These are phyloP conservation scores for Mya arenaria DNA, from an alignment of 1,140 invertebrate genomes.

Conservation along the genomic window DNA sequence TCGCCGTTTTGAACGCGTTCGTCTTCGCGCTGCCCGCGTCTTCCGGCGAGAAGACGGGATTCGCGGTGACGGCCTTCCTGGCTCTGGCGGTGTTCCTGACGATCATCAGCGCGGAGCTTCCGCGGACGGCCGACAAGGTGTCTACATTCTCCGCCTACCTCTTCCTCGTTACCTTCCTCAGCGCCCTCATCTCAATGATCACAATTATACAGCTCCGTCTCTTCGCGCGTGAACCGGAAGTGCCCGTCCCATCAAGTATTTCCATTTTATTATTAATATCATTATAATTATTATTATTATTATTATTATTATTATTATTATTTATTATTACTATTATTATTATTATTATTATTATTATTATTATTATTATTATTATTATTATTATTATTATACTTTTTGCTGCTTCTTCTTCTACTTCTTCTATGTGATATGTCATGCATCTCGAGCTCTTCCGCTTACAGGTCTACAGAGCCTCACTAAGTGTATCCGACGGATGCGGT, in stretches of 20 bases:
- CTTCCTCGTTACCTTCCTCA: conserved; percentile 23
- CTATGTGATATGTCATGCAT: too few relatives aligned
- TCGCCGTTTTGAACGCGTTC: conserved; percentile 55
- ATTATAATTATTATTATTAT: too few relatives aligned
- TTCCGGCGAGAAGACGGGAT: conserved; percentile 61
- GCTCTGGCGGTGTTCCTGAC: conserved; percentile 64
- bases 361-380: too few relatives aligned
- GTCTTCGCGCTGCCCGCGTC: conserved; percentile 60
- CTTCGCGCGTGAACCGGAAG: neutral
- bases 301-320: too few relatives aligned
- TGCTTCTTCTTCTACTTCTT: too few relatives aligned
- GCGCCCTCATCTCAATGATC: neutral
- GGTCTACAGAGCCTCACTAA: conserved; percentile 1
- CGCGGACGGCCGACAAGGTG: conserved; percentile 53
- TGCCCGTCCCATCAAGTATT: conserved; percentile 42
- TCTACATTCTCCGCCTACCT: conserved; percentile 49
- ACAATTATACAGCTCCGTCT: conserved; percentile 50
- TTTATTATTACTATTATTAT: too few relatives aligned
- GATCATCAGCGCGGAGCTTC: conserved; percentile 54
- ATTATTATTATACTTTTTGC: too few relatives aligned
- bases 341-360: too few relatives aligned
- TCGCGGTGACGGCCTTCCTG: conserved; percentile 61
- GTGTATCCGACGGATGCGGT: conserved; percentile 9
- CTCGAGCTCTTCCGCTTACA: too few relatives aligned
- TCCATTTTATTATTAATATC: too few relatives aligned